Evolutionary conservation across 2,888 invertebrate genomes (phyloP).

Genomic region (Heliconius sara): DNA sequence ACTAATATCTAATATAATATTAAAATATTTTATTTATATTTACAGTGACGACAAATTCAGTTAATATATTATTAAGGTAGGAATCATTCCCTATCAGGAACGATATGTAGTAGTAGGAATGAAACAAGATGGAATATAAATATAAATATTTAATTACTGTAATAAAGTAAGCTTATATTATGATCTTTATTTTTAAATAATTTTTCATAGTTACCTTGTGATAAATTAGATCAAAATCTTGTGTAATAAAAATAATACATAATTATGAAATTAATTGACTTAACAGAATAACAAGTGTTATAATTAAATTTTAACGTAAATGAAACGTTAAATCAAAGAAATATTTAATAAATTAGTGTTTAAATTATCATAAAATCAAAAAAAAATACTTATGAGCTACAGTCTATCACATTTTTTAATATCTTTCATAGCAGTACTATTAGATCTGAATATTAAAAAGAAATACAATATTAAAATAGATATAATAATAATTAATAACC

Average conservation of each 20-base stretch:
- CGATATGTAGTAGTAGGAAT: not conserved
- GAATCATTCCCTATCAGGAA: not conserved
- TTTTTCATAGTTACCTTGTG: not conserved
- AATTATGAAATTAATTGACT: not conserved
- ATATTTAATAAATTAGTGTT: constrained; percentile 21
- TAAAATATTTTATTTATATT: not conserved
- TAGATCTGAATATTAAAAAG: not conserved
- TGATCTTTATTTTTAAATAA: not conserved
- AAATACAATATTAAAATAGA: not conserved
- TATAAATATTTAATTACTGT: constrained; percentile 7
- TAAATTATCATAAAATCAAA: not conserved
- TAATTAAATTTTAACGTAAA: not conserved
- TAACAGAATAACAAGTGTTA: not conserved
- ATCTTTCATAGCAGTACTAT: not conserved
- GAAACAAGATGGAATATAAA: not conserved
- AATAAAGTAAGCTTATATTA: not conserved
- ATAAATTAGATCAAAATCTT: not conserved
- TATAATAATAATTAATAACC: not conserved
- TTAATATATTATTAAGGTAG: not conserved
- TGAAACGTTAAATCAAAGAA: not conserved
- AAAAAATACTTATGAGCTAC: not conserved
- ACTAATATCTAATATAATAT: too few relatives aligned
- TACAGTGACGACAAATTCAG: not conserved
- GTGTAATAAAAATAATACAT: not conserved
- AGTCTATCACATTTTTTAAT: constrained; percentile 3